These are phyloP conservation scores for Stictonetta naevosa DNA, from an alignment of 2,113 vertebrate genomes.

Conservation along the genomic window DNA sequence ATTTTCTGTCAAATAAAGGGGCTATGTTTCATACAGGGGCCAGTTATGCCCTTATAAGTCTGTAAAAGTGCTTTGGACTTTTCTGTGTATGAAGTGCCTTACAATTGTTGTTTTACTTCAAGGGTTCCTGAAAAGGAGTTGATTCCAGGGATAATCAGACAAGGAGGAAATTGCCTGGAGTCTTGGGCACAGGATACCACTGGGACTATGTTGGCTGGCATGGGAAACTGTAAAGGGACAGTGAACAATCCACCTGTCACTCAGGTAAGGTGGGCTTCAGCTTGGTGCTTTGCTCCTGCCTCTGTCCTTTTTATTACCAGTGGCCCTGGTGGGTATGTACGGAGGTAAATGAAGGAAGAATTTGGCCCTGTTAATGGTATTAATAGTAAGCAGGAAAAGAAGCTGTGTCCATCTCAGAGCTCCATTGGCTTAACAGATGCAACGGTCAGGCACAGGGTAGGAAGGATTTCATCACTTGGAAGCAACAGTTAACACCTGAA, in stretches of 20 bases:
- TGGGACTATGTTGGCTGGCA: slow-evolving; percentile 72
- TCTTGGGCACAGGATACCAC: slow-evolving; percentile 82
- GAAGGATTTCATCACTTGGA: neutral
- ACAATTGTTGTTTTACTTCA: slow-evolving; percentile 34
- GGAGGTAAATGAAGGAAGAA: neutral
- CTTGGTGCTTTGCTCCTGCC: neutral
- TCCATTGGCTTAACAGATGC: neutral
- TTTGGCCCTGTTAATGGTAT: neutral
- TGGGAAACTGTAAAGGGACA: slow-evolving; percentile 85
- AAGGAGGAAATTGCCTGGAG: slow-evolving; percentile 89
- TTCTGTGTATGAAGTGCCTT: neutral
- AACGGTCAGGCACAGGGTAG: neutral
- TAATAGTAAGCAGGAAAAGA: neutral
- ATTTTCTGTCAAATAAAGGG: neutral
- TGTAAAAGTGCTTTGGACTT: neutral
- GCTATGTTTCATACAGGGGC: neutral
- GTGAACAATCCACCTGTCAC: slow-evolving; percentile 80
- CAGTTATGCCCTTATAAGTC: neutral
- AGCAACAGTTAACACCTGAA: neutral
- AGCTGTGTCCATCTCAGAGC: neutral
- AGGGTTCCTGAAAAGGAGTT: slow-evolving; percentile 94
- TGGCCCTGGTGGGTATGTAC: neutral
- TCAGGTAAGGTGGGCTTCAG: slow-evolving; percentile 82
- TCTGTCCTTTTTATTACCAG: neutral
- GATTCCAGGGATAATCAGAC: slow-evolving; percentile 88